Conservation (phyloP, 2,113 vertebrate species). For the Gambusia holbrooki region DNA sequence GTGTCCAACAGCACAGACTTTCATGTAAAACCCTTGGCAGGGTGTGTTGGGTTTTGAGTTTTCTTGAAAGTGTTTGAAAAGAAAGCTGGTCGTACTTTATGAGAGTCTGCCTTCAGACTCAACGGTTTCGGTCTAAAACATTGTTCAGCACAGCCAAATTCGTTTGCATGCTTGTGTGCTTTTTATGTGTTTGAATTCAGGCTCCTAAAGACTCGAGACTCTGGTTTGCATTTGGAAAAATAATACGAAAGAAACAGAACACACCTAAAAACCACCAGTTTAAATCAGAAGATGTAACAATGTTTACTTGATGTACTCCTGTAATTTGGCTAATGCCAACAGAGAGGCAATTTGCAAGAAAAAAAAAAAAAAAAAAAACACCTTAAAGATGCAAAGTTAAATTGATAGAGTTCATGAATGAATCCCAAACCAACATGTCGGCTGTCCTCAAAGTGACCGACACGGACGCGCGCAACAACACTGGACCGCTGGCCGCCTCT, state of each 20-base stretch:
- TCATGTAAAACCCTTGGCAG: conserved; percentile 29
- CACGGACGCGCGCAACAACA: conserved; percentile 40
- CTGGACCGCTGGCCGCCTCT: conserved; percentile 31
- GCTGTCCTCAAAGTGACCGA: conserved; percentile 57
- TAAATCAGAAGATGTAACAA: conserved; percentile 38
- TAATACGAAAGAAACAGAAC: no score
- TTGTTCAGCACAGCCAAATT: not conserved
- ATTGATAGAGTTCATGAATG: conserved; percentile 52
- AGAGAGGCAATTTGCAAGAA: conserved; percentile 4
- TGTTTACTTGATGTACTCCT: conserved; percentile 14
- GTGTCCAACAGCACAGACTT: conserved; percentile 30
- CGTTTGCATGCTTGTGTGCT: not conserved
- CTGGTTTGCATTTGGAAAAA: conserved; percentile 31
- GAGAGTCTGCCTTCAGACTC: conserved; percentile 1
- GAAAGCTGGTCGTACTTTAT: not conserved
- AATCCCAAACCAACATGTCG: conserved; percentile 64
- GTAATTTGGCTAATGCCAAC: not conserved
- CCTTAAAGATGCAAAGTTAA: conserved; percentile 22
- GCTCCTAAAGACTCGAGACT: conserved; percentile 25
- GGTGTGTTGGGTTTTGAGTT: not conserved
- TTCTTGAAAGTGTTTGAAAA: conserved; percentile 12
- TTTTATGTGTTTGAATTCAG: conserved; percentile 1
- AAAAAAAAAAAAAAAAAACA: not conserved
- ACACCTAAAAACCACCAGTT: conserved; percentile 36
- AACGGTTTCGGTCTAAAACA: conserved; percentile 1